These are phyloP conservation scores for Micrasema longulum DNA, from an alignment of 1,140 invertebrate species.

Conservation along the genomic window DNA sequence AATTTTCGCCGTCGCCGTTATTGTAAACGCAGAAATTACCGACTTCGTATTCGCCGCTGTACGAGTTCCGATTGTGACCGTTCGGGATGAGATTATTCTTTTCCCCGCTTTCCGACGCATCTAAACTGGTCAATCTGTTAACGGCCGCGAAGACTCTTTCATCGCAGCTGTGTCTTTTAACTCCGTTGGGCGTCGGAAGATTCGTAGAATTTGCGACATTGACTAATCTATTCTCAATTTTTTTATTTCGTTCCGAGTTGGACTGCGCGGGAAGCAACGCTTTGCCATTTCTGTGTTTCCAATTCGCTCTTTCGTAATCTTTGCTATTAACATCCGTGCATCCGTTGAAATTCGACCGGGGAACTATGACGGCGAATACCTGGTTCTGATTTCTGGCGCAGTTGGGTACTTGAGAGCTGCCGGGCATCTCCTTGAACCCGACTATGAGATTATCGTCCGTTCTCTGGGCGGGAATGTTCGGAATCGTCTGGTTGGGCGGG, in stretches of 20 bases:
- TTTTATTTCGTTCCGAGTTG: neutral
- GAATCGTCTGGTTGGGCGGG: constrained; percentile 63
- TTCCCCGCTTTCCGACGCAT: neutral
- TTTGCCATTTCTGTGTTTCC: constrained; percentile 27
- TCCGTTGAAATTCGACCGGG: constrained; percentile 57
- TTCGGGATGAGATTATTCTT: too few relatives aligned
- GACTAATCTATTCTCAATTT: constrained; percentile 31
- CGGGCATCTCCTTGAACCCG: constrained; percentile 63
- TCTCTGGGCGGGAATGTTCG: constrained; percentile 55
- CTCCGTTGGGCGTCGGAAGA: too few relatives aligned
- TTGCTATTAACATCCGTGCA: constrained; percentile 29
- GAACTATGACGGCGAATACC: constrained; percentile 66
- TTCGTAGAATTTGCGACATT: constrained; percentile 38
- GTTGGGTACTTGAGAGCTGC: constrained; percentile 35
- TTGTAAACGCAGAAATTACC: constrained; percentile 49
- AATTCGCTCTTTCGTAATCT: constrained; percentile 1
- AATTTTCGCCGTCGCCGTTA: constrained; percentile 24
- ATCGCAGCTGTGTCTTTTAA: constrained; percentile 62
- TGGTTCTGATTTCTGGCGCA: constrained; percentile 57
- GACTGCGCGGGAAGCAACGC: neutral
- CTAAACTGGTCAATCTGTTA: constrained; percentile 2
- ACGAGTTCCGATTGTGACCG: constrained; percentile 35
- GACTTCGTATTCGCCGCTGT: constrained; percentile 48
- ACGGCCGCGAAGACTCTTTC: constrained; percentile 57
- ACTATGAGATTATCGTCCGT: constrained; percentile 57